Conservation (phyloP, 2,113 vertebrate species). For the Sebastes fasciatus region DNA sequence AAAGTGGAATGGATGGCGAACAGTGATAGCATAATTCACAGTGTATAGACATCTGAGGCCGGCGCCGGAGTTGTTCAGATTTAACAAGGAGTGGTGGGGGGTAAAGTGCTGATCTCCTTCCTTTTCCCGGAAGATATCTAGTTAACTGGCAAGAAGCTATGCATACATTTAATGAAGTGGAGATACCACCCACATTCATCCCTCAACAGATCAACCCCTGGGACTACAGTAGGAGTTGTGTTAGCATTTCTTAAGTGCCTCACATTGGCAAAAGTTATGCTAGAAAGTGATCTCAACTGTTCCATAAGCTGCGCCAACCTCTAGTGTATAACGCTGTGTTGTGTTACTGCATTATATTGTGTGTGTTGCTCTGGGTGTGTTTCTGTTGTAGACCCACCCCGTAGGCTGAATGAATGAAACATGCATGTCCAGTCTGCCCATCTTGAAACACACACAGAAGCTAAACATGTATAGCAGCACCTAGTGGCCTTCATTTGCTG, state of each 20-base stretch:
- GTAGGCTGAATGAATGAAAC: slow-evolving; percentile 71
- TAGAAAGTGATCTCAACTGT: slow-evolving; percentile 68
- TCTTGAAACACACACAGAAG: slow-evolving; percentile 41
- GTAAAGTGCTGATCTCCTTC: slow-evolving; percentile 73
- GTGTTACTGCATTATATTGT: slow-evolving; percentile 18
- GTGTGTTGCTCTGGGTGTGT: slow-evolving; percentile 32
- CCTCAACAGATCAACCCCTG: slow-evolving; percentile 69
- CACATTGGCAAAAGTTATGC: slow-evolving; percentile 63
- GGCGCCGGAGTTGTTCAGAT: slow-evolving; percentile 55
- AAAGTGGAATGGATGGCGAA: slow-evolving; percentile 66
- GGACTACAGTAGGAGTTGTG: slow-evolving; percentile 67
- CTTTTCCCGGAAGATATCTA: slow-evolving; percentile 73
- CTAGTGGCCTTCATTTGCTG: slow-evolving; percentile 68
- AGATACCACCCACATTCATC: slow-evolving; percentile 76
- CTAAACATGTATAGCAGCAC: slow-evolving; percentile 64
- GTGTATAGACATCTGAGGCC: slow-evolving; percentile 71
- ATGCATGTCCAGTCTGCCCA: slow-evolving; percentile 73
- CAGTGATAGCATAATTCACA: slow-evolving; percentile 70
- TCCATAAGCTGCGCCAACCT: slow-evolving; percentile 50
- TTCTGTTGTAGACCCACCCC: slow-evolving; percentile 32
- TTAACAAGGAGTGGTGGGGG: slow-evolving; percentile 71
- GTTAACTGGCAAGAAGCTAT: slow-evolving; percentile 72
- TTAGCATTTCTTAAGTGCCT: slow-evolving; percentile 72
- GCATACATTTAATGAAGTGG: slow-evolving; percentile 75
- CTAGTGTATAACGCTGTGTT: neutral